Evolutionary conservation across 2,113 vertebrate species (phyloP).

Genomic region (Xiphophorus hellerii): DNA sequence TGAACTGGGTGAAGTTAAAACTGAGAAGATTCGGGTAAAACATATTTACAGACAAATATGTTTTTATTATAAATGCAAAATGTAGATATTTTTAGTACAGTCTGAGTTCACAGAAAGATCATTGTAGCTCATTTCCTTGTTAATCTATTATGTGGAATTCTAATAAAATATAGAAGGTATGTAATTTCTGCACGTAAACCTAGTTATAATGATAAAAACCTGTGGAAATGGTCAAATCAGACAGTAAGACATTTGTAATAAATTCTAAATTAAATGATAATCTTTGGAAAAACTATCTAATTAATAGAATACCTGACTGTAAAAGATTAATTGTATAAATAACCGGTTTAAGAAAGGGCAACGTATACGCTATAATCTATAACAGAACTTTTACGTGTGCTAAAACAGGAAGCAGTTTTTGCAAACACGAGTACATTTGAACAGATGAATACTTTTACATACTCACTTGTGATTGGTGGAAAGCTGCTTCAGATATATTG

Average conservation of each 20-base stretch:
- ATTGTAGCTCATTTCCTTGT: too few species aligned
- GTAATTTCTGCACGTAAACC: not conserved
- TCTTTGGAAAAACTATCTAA: not conserved
- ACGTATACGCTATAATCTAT: not conserved
- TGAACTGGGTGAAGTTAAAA: too few species aligned
- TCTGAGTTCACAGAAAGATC: too few species aligned
- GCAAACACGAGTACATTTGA: not conserved
- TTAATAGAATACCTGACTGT: not conserved
- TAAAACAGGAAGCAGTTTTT: not conserved
- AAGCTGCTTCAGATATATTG: conserved; percentile 86
- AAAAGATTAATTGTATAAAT: not conserved
- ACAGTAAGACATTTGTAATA: not conserved
- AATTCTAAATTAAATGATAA: not conserved
- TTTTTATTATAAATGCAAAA: too few species aligned
- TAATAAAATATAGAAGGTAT: too few species aligned
- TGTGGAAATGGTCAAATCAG: not conserved
- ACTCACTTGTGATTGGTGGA: conserved; percentile 88
- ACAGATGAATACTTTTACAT: not conserved
- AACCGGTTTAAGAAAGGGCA: not conserved
- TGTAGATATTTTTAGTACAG: too few species aligned
- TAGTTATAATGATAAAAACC: not conserved
- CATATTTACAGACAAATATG: too few species aligned
- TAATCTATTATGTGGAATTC: too few species aligned
- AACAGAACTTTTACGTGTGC: not conserved
- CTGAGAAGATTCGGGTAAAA: too few species aligned